Evolutionary conservation across 2,113 vertebrate species (phyloP).

Genomic region (Triplophysa rosa): DNA sequence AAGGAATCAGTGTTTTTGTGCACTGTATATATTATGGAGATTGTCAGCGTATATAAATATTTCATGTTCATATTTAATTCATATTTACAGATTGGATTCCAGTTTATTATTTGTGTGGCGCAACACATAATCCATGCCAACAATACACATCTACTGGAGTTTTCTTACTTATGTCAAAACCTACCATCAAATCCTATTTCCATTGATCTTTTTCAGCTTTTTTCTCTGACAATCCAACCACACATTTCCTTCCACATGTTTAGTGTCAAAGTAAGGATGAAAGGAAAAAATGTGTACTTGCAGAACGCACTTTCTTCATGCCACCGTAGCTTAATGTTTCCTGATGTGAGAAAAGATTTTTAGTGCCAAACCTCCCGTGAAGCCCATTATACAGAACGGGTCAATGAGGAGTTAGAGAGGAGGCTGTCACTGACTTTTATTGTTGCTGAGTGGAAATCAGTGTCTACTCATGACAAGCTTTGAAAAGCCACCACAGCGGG

Average conservation of each 20-base stretch:
- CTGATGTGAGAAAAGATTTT: constrained; percentile 35
- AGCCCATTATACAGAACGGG: constrained; percentile 44
- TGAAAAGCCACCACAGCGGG: constrained; percentile 44
- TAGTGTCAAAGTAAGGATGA: neutral
- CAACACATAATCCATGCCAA: neutral
- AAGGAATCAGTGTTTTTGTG: too few relatives aligned
- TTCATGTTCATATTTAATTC: too few relatives aligned
- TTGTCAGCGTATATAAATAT: too few relatives aligned
- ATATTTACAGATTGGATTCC: neutral
- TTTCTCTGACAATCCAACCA: constrained; percentile 10
- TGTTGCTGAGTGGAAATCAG: constrained; percentile 35
- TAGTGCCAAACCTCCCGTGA: constrained; percentile 34
- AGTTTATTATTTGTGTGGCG: constrained; percentile 1
- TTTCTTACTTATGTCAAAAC: neutral
- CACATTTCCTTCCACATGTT: neutral
- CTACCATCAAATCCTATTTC: neutral
- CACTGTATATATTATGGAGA: too few relatives aligned
- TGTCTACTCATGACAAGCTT: constrained; percentile 41
- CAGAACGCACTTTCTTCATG: constrained; percentile 4
- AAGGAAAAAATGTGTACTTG: constrained; percentile 21
- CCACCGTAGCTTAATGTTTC: constrained; percentile 2
- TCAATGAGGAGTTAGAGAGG: constrained; percentile 36
- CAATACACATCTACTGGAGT: neutral
- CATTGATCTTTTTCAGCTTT: neutral
- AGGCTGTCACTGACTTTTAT: constrained; percentile 40